Conservation (phyloP, 2,113 vertebrate genomes). For the rabbit (Oryctolagus cuniculus) region mOryCun1.1 NC_091445.1:93575501-93576000, state of each 20-base stretch:
- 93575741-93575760: background rate
- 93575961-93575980: background rate
- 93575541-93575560: fast-evolving
- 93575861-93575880: background rate
- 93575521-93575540: too few relatives aligned
- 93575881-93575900: background rate
- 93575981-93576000: background rate
- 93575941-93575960: background rate
- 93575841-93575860: fast-evolving
- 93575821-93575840: fast-evolving
- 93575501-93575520: fast-evolving
- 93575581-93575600: background rate
- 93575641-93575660: background rate
- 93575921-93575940: background rate
- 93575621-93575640: background rate
- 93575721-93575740: fast-evolving
- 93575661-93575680: background rate
- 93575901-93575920: fast-evolving
- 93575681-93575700: too few relatives aligned
- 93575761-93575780: background rate
- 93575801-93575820: fast-evolving
- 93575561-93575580: background rate
- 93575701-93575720: fast-evolving
- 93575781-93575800: fast-evolving
- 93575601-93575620: background rate